phyloP scores from a whole-genome alignment of 1,140 invertebrate genomes.

The Probaryconus sp. region DNA sequence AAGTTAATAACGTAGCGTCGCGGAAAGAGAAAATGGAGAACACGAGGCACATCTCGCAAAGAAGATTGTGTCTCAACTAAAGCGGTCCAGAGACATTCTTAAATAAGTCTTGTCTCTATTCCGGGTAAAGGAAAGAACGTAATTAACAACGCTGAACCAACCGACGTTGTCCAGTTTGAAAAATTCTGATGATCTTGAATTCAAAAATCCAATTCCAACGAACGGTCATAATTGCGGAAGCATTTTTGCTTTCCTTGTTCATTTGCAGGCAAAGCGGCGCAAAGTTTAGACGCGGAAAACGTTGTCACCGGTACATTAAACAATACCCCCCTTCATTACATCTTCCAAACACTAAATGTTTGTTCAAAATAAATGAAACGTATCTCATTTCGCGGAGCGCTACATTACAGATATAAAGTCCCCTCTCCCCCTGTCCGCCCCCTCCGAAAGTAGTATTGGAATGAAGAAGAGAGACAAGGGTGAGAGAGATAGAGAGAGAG shows the following conservation, averaged over 20 bases:
- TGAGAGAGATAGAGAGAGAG: constrained; percentile 5
- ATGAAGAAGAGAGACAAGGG: constrained; percentile 27
- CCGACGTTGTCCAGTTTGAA: no score
- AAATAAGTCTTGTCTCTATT: constrained; percentile 25
- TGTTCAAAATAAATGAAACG: constrained; percentile 55
- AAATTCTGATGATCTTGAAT: no score
- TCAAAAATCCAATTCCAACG: no score
- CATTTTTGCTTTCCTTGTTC: no score
- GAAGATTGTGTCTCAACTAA: constrained; percentile 26
- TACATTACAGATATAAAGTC: constrained; percentile 13
- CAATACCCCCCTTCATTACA: constrained; percentile 44
- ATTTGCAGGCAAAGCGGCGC: constrained; percentile 19
- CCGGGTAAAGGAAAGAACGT: neutral
- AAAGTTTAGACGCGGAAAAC: constrained; percentile 19
- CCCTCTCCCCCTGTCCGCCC: no score
- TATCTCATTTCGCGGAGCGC: constrained; percentile 45
- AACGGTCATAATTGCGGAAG: no score
- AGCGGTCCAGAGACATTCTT: constrained; percentile 9
- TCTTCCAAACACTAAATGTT: constrained; percentile 42
- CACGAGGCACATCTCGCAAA: constrained; percentile 15
- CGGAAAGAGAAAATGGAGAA: constrained; percentile 7
- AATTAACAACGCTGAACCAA: neutral
- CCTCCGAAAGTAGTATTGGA: constrained; percentile 39
- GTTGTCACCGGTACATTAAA: constrained; percentile 18
- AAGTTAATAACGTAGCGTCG: constrained; percentile 22